Conservation (phyloP, 2,888 invertebrate genomes). For the Anarsia innoxiella region DNA sequence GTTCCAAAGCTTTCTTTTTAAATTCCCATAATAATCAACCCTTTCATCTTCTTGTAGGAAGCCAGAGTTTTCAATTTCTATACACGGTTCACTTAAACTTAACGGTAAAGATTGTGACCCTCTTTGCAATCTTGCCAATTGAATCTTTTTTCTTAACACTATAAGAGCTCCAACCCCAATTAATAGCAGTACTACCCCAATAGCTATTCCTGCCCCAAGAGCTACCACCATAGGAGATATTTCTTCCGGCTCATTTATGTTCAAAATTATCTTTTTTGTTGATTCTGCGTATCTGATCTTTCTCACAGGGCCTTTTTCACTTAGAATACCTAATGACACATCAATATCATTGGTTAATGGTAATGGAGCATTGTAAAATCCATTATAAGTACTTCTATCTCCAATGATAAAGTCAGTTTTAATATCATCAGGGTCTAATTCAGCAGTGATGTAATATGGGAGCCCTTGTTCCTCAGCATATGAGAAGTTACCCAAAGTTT, state of each 20-base stretch:
- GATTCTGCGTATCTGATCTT: conserved; percentile 79
- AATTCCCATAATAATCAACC: conserved; percentile 81
- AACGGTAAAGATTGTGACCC: conserved; percentile 76
- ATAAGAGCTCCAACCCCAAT: conserved; percentile 78
- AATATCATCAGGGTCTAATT: conserved; percentile 80
- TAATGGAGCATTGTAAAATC: conserved; percentile 85
- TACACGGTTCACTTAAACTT: conserved; percentile 85
- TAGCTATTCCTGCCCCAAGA: conserved; percentile 78
- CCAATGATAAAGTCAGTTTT: conserved; percentile 84
- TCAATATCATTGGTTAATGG: conserved; percentile 77
- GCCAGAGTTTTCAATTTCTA: conserved; percentile 87
- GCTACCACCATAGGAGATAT: conserved; percentile 67
- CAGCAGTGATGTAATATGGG: conserved; percentile 89
- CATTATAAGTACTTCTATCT: conserved; percentile 82
- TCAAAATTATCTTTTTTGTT: conserved; percentile 67
- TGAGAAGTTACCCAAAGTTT: conserved; percentile 78
- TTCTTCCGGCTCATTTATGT: conserved; percentile 65
- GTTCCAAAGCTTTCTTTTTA: conserved; percentile 84
- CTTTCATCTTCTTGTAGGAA: conserved; percentile 82
- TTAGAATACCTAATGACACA: conserved; percentile 82
- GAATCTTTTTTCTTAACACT: conserved; percentile 66
- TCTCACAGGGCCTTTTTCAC: conserved; percentile 78
- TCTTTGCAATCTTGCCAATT: conserved; percentile 61
- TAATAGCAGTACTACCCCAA: conserved; percentile 81
- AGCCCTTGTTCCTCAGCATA: conserved; percentile 80